Evolutionary conservation across 2,113 vertebrate genomes (phyloP), one percentile per base, ranked within the genome.

Genomic region (Oophaga pumilio): DNA sequence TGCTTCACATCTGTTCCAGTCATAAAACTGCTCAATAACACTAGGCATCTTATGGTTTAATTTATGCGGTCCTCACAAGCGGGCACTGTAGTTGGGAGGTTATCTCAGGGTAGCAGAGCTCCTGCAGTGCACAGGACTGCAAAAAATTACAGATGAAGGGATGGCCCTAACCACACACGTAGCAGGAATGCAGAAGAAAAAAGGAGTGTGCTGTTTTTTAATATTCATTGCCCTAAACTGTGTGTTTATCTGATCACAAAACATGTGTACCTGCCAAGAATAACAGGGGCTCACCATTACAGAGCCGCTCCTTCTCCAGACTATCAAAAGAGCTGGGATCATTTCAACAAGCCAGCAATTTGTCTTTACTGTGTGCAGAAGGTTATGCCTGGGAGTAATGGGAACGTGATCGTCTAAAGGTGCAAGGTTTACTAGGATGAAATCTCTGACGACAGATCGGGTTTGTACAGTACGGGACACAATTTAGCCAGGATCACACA

Each of bases 221-320:
- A 88, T 88, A 88, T 88, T 84, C 80, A 84, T 83, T 84, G 69
- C 87, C 33, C 81, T 87, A 74, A 82, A 82, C 79, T 76, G 79
- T 53, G 59, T 88, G 87, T 88, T 88, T 88, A 88, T 88, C 87
- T 76, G 87, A 66, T 88, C 73, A 87, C 79, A 82, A 87, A 87
- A 83, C 86, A 83, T 82, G 87, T 68, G 43, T 84, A 83, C 69
- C 87, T 88, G 87, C 87, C 87, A 88, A 88, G 73, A 76, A 88
- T 84, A 88, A 88, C 81, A 84, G 81, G 73, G 81, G 57, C 73
- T 76, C 73, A 76, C 81, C 84, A 88, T 83, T 76, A 88, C 86
- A 53, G 49, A 76, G 76, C 87, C 87, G 24, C 81, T 88, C 87
- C 87, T 88, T 76, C 69, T 50, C 71, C 56, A 74, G 57, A 84